Evolutionary conservation across 2,888 invertebrate species (phyloP), one percentile per base, ranked within the genome.

Genomic region (Glaucopsyche alexis): DNA sequence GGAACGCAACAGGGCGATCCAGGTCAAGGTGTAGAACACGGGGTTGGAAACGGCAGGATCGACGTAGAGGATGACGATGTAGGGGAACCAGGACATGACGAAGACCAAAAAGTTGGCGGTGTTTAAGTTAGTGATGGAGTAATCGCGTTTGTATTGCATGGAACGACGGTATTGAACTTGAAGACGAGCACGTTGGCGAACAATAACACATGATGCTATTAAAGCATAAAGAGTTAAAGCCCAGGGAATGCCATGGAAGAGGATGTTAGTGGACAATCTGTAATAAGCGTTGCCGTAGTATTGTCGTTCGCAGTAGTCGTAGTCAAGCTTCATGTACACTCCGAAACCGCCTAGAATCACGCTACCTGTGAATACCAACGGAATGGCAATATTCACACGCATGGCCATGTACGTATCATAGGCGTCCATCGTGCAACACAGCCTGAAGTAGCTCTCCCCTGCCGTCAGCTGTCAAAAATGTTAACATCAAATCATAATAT

Each of bases 1-100:
- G 0, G 96, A 95, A 77, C 96, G 96, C 78, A 94, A 93, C 14
- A 96, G 87, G 0, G 95, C 96, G 73, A 96, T 82, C 95, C 96
- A 96, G 14, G 95, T 95, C 66, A 95, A 87, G 77, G 94, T 94
- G 84, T 96, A 96, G 83, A 94, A 95, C n/a, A 93, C 85, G 2
- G 90, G 84, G 74, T 94, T 92, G 14, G 89, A 88, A 0, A 91
- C 85, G 2, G 81, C 79, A 2, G 94, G 93, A 50, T 90, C 91
- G 13, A 94, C 81, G 72, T 94, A 93, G 2, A 96, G 86, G 0
- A 95, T 88, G 4, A 95, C 83, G 0, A 95, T 93, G 80, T 96
- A 95, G 0, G 96, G 96, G 45, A 94, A 79, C 96, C 96, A 96
- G 78, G 95, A 94, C 0, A 93, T 73, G 7, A 95, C 86, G 85